A percentile compares a stretch with the other conserved stretches of the same genome.
These are phyloP conservation scores for Acanthisitta chloris DNA, from an alignment of 2,113 vertebrate genomes.

Conservation along the genomic window DNA sequence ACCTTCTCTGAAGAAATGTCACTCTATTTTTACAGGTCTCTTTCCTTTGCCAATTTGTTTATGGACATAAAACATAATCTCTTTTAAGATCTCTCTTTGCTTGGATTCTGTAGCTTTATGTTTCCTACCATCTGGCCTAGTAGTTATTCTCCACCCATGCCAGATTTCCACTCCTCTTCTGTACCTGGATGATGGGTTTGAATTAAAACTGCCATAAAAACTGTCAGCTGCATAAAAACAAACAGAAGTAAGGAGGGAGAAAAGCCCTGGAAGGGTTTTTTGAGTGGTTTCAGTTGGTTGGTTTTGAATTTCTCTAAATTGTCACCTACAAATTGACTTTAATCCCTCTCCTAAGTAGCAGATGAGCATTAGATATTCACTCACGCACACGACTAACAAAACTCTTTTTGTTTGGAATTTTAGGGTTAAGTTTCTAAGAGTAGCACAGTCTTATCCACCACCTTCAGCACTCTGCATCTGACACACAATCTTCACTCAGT, in stretches of 20 bases:
- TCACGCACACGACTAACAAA: not conserved
- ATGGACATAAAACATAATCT: not conserved
- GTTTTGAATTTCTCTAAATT: not conserved
- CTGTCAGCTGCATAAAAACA: not conserved
- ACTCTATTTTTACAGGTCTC: not conserved
- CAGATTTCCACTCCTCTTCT: not conserved
- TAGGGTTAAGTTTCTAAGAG: not conserved
- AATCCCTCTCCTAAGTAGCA: not conserved
- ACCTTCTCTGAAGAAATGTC: not conserved
- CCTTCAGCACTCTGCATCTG: not conserved
- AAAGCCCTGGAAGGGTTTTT: not conserved
- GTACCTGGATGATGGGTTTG: not conserved
- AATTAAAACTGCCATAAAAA: not conserved
- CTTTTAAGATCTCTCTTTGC: not conserved
- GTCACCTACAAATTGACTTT: not conserved
- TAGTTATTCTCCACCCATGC: not conserved
- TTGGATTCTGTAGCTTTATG: not conserved
- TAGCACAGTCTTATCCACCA: not conserved
- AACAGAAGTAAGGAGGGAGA: not conserved
- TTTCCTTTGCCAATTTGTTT: not conserved
- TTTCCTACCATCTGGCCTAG: conserved; percentile 19
- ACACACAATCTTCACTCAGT: rapidly evolving
- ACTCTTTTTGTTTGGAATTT: not conserved
- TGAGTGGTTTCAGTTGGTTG: not conserved
- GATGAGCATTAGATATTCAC: not conserved